Base-by-base conservation (phyloP, 64 coral and sea anemone species). In the Porites lutea region DNA sequence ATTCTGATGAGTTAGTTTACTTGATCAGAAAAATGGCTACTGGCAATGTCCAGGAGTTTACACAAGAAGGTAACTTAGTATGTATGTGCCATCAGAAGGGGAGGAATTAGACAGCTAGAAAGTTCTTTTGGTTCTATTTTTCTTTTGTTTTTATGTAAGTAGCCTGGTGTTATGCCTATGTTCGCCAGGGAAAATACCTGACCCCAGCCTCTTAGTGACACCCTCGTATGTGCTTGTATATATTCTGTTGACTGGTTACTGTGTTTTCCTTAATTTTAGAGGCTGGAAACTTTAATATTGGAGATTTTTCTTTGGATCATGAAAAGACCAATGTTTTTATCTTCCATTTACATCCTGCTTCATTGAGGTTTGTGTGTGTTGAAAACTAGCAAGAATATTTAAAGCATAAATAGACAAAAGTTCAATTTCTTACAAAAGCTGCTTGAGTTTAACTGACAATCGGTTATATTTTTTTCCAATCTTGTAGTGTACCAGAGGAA, bases 251-350 rank as follows among this genome's bases (percentile, higher is more conserved):
- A 48, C 37, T 15, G 20, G 2, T 13, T 43, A 13, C 12, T 59
- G 2, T 60, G 20, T 16, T 16, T 65, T 3, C 47, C 16, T 65
- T 49, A 4, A 2, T 54, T 52, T 13, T 55, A 87, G 85, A 74
- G 22, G 6, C 53, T 22, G 19, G 15, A 15, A 44, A 22, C n/a
- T 65, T 75, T 52, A 60, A 88, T 80, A 85, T 95, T 78, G 18
- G 71, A 20, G 54, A 78, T 13, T 67, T 93, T 50, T 23, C 74
- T 12, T 74, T 96, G 58, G 91, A 96, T 58, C 14, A 77, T 13
- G 77, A 59, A 67, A 48, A 79, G 49, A 96, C 91, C 22, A 96
- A 96, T 90, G 95, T 93, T 3, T 89, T 93, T 50, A 87, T 96
- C 43, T 79, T 96, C 68, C 74, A 96, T 79, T 92, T 96, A 21